These are phyloP conservation scores for Macrosiphum euphorbiae DNA, from an alignment of 2,888 invertebrate species.

Conservation along the genomic window DNA sequence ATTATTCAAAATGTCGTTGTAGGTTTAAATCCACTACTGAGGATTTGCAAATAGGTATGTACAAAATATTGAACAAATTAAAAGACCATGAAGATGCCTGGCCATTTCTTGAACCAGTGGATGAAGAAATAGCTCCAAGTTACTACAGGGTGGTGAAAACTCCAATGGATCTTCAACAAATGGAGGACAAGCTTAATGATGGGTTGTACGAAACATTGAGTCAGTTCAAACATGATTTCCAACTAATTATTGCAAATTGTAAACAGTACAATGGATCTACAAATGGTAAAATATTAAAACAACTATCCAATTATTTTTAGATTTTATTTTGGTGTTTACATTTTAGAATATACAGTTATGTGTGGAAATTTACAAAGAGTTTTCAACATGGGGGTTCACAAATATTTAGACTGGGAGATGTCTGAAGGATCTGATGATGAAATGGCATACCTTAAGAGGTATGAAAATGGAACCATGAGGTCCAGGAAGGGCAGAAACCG, in stretches of 20 bases:
- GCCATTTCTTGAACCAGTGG: slow-evolving; percentile 94
- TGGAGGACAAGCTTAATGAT: slow-evolving; percentile 88
- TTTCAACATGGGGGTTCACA: slow-evolving; percentile 85
- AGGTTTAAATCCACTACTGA: slow-evolving; percentile 85
- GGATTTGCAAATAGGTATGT: slow-evolving; percentile 89
- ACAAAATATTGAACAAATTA: slow-evolving; percentile 89
- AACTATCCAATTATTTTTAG: slow-evolving; percentile 42
- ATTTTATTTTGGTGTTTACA: slow-evolving; percentile 61
- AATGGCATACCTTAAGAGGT: slow-evolving; percentile 63
- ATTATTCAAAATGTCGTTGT: slow-evolving; percentile 67
- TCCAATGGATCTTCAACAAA: slow-evolving; percentile 90
- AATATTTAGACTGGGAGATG: slow-evolving; percentile 85
- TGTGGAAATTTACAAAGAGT: slow-evolving; percentile 85
- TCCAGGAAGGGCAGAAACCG: slow-evolving; percentile 58
- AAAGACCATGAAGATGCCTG: slow-evolving; percentile 92
- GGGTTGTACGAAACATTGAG: slow-evolving; percentile 84
- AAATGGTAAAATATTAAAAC: slow-evolving; percentile 78
- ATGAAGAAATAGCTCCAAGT: slow-evolving; percentile 78
- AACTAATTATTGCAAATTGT: slow-evolving; percentile 93
- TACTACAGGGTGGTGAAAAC: slow-evolving; percentile 76
- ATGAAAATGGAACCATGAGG: slow-evolving; percentile 64
- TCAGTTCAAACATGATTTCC: slow-evolving; percentile 89
- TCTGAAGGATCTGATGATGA: slow-evolving; percentile 76
- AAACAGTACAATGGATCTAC: slow-evolving; percentile 92
- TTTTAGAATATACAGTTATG: slow-evolving; percentile 87